Evolutionary conservation across 2,888 invertebrate genomes (phyloP), one percentile per base, ranked within the genome.

Genomic region (Aleiodes leptofemur): DNA sequence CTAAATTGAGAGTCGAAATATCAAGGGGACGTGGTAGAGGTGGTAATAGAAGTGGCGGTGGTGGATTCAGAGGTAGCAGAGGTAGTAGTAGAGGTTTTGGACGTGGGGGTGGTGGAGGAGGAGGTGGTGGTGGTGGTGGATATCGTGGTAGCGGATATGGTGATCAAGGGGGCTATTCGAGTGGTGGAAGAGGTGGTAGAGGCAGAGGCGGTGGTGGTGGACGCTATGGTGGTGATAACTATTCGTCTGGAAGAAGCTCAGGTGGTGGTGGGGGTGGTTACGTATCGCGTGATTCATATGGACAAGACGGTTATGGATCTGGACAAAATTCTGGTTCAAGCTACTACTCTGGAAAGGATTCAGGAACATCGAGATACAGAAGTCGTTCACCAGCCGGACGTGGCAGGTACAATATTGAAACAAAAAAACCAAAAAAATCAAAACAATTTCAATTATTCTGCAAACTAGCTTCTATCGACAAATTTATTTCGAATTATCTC

Each of bases 1-100:
- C 95, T 83, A 96, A 96, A 86, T 91, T 97, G 81, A 93, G 96
- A 86, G 97, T 97, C 78, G 97, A 97, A 91, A 94, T 97, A 84
- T 96, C 96, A 75, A 93, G 96, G 82, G 95, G 95, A 83, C 93
- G 95, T 80, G 94, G 95, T 79, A 93, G 95, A 64, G 93, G 94
- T 74, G 91, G 93, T 78, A 92, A 94, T 78, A 92, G 94, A 80
- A 92, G 92, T 73, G 91, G 93, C 77, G 91, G 92, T 72, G 91
- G 93, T 74, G 92, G 93, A 80, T 92, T 92, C 83, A 90, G 93
- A 29, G 92, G 87, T 76, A 89, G 85, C 81, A 88, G 85, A 79
- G 88, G 88, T 57, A 90, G 91, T 68, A 82, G 78, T 73, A 91
- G 93, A 73, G 91, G 91, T 74, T 89, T 89, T 78, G 81, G 83